Evolutionary conservation across 2,888 invertebrate genomes (phyloP), one percentile per base, ranked within the genome.

Genomic region (Slavum lentiscoides): DNA sequence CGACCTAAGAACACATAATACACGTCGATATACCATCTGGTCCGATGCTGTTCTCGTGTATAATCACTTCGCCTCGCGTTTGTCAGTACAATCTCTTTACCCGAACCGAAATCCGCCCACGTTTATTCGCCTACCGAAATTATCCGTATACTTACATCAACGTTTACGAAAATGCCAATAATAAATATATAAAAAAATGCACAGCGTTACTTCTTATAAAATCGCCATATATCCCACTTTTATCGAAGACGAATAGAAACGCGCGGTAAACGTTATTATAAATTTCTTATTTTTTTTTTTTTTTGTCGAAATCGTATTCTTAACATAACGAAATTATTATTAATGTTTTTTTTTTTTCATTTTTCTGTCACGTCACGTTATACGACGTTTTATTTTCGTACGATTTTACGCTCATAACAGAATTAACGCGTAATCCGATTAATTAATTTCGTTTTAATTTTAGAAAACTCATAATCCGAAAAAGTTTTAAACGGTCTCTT

Each of bases 391-490:
- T 62, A 13, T 55, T 53, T 53, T 8, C 53, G 23, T 23, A 13
- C n/a, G 2, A 6, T 43, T 55, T 17, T 58, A 58, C 74, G 58
- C 39, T 66, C 66, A 66, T 58, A 66, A 75, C 66, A 75, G 55
- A 58, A 66, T 43, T 67, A 66, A 75, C 55, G 30, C 30, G 8
- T 67, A 55, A 58, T 66, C 21, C 64, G 37, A 74, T 74, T 74
- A 74, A 74, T 74, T 15, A 39, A 58, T 21, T 66, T 66, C 19
- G 58, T 67, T 21, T 75, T 75, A 75, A 75, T 75, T 75, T 75
- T 75, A 67, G 74, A 75, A 75, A 23, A 67, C 58, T 23, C 39
- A 66, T 67, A 76, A 76, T 68, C 59, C 43, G 59, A 76, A 76
- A 76, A 68, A 30, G 30, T 66, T 59, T 68, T 76, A 75, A 67